Conservation (phyloP, 53 echinoderm and acorn worm genomes). For the Echinometra lucunter region DNA sequence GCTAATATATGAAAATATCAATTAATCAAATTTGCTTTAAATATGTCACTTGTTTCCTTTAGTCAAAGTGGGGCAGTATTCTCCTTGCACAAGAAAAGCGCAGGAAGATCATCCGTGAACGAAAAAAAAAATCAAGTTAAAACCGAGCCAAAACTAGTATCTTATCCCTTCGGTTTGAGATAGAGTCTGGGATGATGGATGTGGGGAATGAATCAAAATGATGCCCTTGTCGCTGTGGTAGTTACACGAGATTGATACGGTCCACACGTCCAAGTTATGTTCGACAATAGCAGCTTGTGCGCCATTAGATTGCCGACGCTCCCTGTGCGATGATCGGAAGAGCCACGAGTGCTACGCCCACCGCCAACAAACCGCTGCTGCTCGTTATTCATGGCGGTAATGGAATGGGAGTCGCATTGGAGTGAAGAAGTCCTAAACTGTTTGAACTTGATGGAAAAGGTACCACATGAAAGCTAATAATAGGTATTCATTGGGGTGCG, state of each 20-base stretch:
- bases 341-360: constrained; percentile 37
- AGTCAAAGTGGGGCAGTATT: too few species aligned
- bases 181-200: constrained; percentile 53
- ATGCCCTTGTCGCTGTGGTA: constrained; percentile 55
- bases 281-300: constrained; percentile 22
- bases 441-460: background rate
- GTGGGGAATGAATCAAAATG: constrained; percentile 54
- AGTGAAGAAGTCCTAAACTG: background rate
- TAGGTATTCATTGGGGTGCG: background rate
- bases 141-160: background rate
- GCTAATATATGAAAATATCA: too few species aligned
- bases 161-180: background rate
- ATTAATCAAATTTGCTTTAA: too few species aligned
- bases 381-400: background rate
- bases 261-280: constrained; percentile 65
- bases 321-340: constrained; percentile 5
- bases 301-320: constrained; percentile 30
- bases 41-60: too few species aligned
- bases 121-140: background rate
- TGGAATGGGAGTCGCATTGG: background rate
- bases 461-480: background rate
- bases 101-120: background rate
- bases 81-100: too few species aligned
- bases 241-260: constrained; percentile 65
- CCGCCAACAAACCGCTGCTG: background rate